Evolutionary conservation across 1,140 invertebrate species (phyloP), one percentile per base, ranked within the genome.

Genomic region (Drosophila virilis): DNA sequence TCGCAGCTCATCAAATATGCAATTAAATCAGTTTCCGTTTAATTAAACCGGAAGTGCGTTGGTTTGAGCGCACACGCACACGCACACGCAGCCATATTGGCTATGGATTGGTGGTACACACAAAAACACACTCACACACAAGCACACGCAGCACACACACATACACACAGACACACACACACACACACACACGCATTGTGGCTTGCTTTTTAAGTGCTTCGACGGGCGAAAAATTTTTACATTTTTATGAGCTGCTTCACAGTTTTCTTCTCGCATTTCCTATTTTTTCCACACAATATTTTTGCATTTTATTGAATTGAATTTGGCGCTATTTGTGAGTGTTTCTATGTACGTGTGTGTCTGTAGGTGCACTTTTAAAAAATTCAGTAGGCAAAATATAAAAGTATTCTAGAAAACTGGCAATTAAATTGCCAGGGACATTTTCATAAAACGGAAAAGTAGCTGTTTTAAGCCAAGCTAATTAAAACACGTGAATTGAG

Each of bases 11-110:
- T 91, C 90, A 91, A 91, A 91, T 91, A 91, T 91, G 90, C 90
- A 91, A 91, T 91, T 91, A 91, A 91, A 91, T 91, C 90, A 91
- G 90, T 91, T 91, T 91, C 90, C 90, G 90, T 90, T 91, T 91
- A 91, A 91, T 91, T 91, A 91, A 91, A 91, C 83, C 86, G 86
- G 86, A 89, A 89, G 84, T 89, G 84, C 81, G 86, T 86, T 85
- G 86, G 70, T 84, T 78, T 84, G 61, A 68, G 73, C 54, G 62
- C 61, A 62, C 74, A 50, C 45, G 22, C 61, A 62, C 74, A 50
- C 45, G 22, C 55, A 60, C 40, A 52, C 57, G 8, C 72, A 13
- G 50, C 51, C 77, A 64, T 79, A 84, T 77, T 74, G 79, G 76
- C 61, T 74, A 62, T 81, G 83, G 72, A 89, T 83, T 76, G 75